Conservation (phyloP, 2,888 invertebrate genomes). For the Lasioglossum zephyrum region DNA sequence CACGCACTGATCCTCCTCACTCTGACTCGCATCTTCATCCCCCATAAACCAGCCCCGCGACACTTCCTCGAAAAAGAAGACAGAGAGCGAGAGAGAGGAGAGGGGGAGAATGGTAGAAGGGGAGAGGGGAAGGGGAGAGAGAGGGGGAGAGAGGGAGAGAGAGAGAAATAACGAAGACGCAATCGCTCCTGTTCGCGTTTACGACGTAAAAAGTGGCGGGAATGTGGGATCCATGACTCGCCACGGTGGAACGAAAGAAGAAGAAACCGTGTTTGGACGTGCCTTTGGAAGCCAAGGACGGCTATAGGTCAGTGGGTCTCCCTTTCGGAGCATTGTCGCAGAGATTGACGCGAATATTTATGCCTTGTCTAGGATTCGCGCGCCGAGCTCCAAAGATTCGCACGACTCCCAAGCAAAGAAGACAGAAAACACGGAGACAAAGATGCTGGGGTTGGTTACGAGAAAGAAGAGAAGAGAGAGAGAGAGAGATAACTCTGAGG, state of each 20-base stretch:
- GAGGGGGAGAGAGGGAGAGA: too few relatives aligned
- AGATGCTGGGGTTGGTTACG: not conserved
- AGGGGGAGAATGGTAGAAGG: too few relatives aligned
- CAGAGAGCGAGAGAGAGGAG: not conserved
- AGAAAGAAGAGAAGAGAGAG: too few relatives aligned
- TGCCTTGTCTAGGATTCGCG: slow-evolving; percentile 31
- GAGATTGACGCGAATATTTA: slow-evolving; percentile 74
- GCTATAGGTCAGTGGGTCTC: slow-evolving; percentile 77
- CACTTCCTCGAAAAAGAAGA: not conserved
- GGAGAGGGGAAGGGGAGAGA: too few relatives aligned
- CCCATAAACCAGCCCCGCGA: not conserved
- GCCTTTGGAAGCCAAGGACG: slow-evolving; percentile 50
- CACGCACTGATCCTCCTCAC: slow-evolving; percentile 19
- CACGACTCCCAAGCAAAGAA: not conserved
- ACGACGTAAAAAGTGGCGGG: slow-evolving; percentile 6
- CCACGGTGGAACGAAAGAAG: not conserved
- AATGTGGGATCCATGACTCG: not conserved
- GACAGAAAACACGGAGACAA: not conserved
- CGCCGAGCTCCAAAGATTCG: slow-evolving; percentile 23
- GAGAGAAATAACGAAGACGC: slow-evolving; percentile 13
- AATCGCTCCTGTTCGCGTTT: slow-evolving; percentile 40
- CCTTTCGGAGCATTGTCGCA: slow-evolving; percentile 48
- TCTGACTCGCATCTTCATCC: slow-evolving; percentile 23
- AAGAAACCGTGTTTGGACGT: not conserved
- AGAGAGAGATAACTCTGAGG: not conserved